Evolutionary conservation across 2,113 vertebrate genomes (phyloP).

Genomic region (Carettochelys insculpta): DNA sequence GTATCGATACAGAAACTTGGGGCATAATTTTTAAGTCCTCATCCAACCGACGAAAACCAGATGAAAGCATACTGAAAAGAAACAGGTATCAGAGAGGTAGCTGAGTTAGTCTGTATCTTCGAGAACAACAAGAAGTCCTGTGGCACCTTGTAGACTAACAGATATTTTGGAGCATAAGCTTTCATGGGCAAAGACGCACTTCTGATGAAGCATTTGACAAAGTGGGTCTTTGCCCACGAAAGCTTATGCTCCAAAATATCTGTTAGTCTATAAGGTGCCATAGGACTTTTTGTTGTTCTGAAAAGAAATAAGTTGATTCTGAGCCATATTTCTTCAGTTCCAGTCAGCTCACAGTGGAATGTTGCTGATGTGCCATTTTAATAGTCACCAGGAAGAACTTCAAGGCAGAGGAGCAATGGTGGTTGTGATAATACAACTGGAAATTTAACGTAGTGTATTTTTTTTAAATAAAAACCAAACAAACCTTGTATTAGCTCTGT

Average conservation of each 20-base stretch:
- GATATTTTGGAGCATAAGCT: too few species aligned
- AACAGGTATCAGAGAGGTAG: too few species aligned
- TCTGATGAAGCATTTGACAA: too few species aligned
- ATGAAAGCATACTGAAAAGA: background rate
- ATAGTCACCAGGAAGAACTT: background rate
- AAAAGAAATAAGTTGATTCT: background rate
- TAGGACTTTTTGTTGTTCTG: too few species aligned
- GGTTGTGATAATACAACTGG: background rate
- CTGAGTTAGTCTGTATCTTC: too few species aligned
- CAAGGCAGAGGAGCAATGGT: background rate
- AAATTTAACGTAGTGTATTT: background rate
- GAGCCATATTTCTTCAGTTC: background rate
- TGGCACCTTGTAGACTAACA: too few species aligned
- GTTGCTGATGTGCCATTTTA: background rate
- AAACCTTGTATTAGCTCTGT: background rate
- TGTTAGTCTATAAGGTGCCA: too few species aligned
- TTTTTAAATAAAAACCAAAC: background rate
- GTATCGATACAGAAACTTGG: background rate
- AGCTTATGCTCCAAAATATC: too few species aligned
- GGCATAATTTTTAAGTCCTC: background rate
- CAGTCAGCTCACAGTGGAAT: background rate
- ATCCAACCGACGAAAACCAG: background rate
- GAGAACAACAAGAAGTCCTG: too few species aligned
- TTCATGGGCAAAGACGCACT: too few species aligned
- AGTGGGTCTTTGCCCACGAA: too few species aligned